Evolutionary conservation across 2,113 vertebrate genomes (phyloP), one percentile per base, ranked within the genome.

Genomic region (Paramisgurnus dabryanus): DNA sequence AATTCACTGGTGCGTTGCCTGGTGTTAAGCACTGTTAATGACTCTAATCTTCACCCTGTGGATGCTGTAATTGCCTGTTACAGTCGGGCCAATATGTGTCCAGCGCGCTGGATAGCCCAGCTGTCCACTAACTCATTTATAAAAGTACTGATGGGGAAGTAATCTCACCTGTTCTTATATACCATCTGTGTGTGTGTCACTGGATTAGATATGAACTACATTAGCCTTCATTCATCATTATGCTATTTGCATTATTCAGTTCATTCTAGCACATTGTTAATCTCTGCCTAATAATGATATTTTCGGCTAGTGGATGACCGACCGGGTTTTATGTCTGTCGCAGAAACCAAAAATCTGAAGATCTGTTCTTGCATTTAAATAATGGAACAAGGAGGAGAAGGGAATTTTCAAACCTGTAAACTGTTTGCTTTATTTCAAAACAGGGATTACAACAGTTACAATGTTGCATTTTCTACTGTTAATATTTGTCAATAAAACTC

Each of bases 11-110:
- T 72, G 43, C 49, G 39, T 80, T 81, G 79, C 67, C 78, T 73
- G 76, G 75, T 79, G 79, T 81, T 81, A 87, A 79, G 71, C 79
- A 76, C 66, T 49, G 40, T 83, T 81, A 85, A 83, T 83, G 64
- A 84, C 60, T 67, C 39, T 55, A 85, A 85, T 73, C 58, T 78
- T 75, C 67, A 47, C 83, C 65, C 83, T 69, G 73, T 76, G 75
- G 50, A 79, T 65, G 64, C 65, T 82, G 61, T 80, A 84, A 82
- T 80, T 82, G 82, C 66, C 79, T 64, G 49, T 76, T 77, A 77
- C 49, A 41, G 49, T 47, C 15, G 5, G 74, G 41, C 68, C 64
- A 57, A 18, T 79, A 73, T 79, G 71, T 75, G 65, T 70, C 64
- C 76, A 79, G 41, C 63, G 45, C 68, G 27, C 66, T 43, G 65